Evolutionary conservation across 2,797 vertebrate genomes (phyloP), one percentile per base, ranked within the genome.

Genomic region (Nyctalus aviator): DNA sequence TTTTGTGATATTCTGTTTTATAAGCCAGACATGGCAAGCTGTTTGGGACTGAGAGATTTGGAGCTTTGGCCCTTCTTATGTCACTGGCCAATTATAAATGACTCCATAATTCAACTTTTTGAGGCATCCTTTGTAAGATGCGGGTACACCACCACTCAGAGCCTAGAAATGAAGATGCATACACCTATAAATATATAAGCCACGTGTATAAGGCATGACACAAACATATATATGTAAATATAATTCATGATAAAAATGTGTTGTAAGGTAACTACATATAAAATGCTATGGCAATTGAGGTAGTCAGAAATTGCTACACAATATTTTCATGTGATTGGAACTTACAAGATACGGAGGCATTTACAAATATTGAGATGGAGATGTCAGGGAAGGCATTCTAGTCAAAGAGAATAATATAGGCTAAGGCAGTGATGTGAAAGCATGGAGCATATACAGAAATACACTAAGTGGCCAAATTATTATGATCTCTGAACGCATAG

Each of bases 161-260:
- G 3, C 30, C 18, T 81, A 64, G 27, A 93, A 46, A 8, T 66
- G 3, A 92, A 73, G 23, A 41, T 25, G 8, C 25, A 30, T 50
- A 8, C 4, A 79, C 2, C 13, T 69, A 2, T 72, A 68, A 62
- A 5, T 62, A 81, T 82, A 15, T 82, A 78, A 77, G 30, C 2
- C 20, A 44, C 4, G 2, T 53, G 4, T 27, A 57, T 44, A 68
- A 76, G 25, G 13, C 6, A 83, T 77, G 9, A 91, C 69, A 92
- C 30, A 87, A 68, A 86, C 9, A 35, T 6, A 81, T 25, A 8
- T 50, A 20, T 76, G 66, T 37, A 82, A 83, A 14, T 44, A 87
- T 48, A 71, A 81, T 83, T 91, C 66, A 78, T 93, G 35, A 35
- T 18, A 68, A 83, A 88, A 37, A 92, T 57, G 4, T 46, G 15